These are phyloP conservation scores for Elanus axillaris DNA, from an alignment of 2,113 vertebrate species.

Conservation along the genomic window DNA sequence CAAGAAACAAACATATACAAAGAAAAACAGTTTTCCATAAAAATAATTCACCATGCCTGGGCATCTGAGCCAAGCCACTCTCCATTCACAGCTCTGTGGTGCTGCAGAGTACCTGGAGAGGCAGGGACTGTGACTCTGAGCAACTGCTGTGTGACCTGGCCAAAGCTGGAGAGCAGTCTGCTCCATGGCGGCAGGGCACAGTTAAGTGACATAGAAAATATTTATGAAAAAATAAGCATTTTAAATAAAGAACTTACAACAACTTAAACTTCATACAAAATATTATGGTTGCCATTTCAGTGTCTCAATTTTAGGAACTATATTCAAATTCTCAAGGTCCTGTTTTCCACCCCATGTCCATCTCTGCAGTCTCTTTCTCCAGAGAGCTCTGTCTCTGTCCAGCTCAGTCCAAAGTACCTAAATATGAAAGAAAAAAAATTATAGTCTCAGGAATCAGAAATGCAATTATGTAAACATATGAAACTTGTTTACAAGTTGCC, in stretches of 20 bases:
- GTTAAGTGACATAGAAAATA: neutral
- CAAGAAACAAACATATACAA: neutral
- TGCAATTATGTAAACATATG: neutral
- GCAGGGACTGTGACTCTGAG: neutral
- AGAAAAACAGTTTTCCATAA: neutral
- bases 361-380: neutral
- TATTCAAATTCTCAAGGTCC: neutral
- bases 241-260: slow-evolving; percentile 33
- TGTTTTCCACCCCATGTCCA: neutral
- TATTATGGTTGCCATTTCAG: neutral
- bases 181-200: neutral
- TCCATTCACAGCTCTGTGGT: neutral
- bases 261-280: slow-evolving; percentile 22
- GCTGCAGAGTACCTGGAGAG: neutral
- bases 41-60: neutral
- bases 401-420: slow-evolving; percentile 74
- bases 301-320: neutral
- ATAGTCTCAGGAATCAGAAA: neutral
- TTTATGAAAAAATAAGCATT: neutral
- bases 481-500: neutral
- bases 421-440: neutral
- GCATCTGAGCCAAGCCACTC: neutral
- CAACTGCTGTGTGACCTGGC: neutral
- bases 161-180: neutral
- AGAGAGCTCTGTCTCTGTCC: neutral